Conservation (phyloP, 2,797 vertebrate species). For the Gymnothorax reevesii region DNA sequence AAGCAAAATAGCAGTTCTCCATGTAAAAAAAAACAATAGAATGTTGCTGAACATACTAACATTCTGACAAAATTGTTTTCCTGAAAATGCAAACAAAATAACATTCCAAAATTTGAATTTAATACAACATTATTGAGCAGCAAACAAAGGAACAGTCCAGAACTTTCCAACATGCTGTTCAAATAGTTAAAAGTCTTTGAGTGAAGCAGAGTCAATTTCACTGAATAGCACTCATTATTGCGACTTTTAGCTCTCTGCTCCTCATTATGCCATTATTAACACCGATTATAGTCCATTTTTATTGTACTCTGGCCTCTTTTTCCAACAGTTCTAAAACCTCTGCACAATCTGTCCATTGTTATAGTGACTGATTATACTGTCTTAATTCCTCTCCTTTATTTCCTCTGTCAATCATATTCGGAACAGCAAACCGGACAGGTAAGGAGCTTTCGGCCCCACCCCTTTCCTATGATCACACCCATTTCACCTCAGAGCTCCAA, state of each 20-base stretch:
- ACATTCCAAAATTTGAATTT: neutral
- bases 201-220: conserved; percentile 41
- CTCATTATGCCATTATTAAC: conserved; percentile 42
- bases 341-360: conserved; percentile 52
- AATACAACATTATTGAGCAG: neutral
- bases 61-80: neutral
- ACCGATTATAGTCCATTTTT: conserved; percentile 42
- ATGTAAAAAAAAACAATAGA: too few species aligned
- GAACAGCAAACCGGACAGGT: conserved; percentile 99
- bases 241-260: conserved; percentile 28
- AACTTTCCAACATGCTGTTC: too few species aligned
- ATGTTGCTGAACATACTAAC: too few species aligned
- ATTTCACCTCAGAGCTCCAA: neutral
- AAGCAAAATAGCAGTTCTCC: too few species aligned
- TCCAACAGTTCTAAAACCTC: conserved; percentile 43
- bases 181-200: neutral
- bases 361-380: conserved; percentile 55
- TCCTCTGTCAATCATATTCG: conserved; percentile 72
- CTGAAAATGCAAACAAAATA: too few species aligned
- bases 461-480: neutral
- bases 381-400: conserved; percentile 72
- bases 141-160: neutral
- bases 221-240: conserved; percentile 26
- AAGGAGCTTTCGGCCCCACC: conserved; percentile 58
- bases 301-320: conserved; percentile 49